Conservation (phyloP, 1,140 invertebrate genomes). For the Mactra quadrangularis region DNA sequence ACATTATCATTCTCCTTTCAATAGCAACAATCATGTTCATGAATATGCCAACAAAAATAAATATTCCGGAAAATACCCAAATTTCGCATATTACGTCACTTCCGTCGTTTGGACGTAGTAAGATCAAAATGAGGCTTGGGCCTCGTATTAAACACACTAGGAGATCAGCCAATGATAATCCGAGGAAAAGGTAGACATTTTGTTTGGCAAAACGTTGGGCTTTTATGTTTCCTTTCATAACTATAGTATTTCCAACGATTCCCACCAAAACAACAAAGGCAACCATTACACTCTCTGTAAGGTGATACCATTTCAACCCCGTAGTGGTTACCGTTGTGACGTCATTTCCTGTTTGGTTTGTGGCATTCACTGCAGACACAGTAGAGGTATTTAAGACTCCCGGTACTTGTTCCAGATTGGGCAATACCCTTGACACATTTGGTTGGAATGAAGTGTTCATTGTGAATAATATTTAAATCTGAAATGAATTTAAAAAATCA, state of each 20-base stretch:
- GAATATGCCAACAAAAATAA: slow-evolving; percentile 7
- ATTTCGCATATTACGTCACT: slow-evolving; percentile 14
- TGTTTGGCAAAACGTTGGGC: background rate
- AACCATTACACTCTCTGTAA: background rate
- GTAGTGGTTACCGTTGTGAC: too few relatives aligned
- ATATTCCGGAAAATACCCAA: slow-evolving; percentile 24
- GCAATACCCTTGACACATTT: too few relatives aligned
- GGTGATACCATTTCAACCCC: slow-evolving; percentile 16
- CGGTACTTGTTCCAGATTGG: too few relatives aligned
- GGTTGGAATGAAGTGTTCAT: too few relatives aligned
- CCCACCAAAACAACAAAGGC: background rate
- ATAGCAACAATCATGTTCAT: slow-evolving; percentile 34
- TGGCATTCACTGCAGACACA: too few relatives aligned
- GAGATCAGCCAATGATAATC: slow-evolving; percentile 20
- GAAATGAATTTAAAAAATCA: too few relatives aligned
- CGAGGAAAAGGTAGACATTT: slow-evolving; percentile 24
- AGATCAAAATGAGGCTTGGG: slow-evolving; percentile 7
- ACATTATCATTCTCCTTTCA: slow-evolving; percentile 32
- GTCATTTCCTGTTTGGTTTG: too few relatives aligned
- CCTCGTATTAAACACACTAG: slow-evolving; percentile 9
- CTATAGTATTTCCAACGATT: background rate
- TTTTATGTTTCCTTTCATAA: background rate
- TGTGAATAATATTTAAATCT: too few relatives aligned
- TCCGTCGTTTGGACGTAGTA: background rate
- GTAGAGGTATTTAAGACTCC: too few relatives aligned